Conservation (phyloP, 2,888 invertebrate species). For the Phania funesta region DNA sequence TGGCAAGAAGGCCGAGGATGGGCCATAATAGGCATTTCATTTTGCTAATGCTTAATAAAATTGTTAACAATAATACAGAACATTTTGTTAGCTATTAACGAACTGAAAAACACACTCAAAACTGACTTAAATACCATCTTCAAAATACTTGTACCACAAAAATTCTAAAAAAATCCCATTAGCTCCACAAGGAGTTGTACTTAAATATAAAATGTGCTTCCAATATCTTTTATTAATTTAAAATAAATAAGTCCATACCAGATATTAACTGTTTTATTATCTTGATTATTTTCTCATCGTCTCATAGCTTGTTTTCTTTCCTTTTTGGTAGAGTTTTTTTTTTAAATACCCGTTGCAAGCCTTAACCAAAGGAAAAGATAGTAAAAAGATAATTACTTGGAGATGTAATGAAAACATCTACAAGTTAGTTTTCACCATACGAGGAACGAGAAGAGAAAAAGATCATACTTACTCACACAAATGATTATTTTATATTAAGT, state of each 20-base stretch:
- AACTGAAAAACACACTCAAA: too few relatives aligned
- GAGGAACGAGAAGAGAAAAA: not conserved
- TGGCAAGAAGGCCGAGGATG: too few relatives aligned
- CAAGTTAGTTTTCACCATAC: constrained; percentile 27
- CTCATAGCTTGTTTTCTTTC: not conserved
- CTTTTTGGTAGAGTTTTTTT: not conserved
- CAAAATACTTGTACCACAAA: too few relatives aligned
- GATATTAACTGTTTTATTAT: constrained; percentile 3
- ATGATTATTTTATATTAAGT: constrained; percentile 17
- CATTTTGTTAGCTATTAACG: too few relatives aligned
- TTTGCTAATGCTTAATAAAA: too few relatives aligned
- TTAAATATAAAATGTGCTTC: too few relatives aligned
- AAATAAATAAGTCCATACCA: not conserved
- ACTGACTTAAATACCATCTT: too few relatives aligned
- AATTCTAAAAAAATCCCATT: too few relatives aligned
- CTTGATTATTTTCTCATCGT: constrained; percentile 28
- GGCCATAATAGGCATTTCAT: too few relatives aligned
- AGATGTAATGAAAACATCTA: constrained; percentile 35
- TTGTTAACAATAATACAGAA: too few relatives aligned
- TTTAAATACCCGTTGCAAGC: not conserved
- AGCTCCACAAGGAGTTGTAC: too few relatives aligned
- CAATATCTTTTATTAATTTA: too few relatives aligned
- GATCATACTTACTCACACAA: constrained; percentile 4
- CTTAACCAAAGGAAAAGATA: constrained; percentile 1
- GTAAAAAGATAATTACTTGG: constrained; percentile 20